Evolutionary conservation across 2,113 vertebrate species (phyloP).

Genomic region (Pituophis catenifer): DNA sequence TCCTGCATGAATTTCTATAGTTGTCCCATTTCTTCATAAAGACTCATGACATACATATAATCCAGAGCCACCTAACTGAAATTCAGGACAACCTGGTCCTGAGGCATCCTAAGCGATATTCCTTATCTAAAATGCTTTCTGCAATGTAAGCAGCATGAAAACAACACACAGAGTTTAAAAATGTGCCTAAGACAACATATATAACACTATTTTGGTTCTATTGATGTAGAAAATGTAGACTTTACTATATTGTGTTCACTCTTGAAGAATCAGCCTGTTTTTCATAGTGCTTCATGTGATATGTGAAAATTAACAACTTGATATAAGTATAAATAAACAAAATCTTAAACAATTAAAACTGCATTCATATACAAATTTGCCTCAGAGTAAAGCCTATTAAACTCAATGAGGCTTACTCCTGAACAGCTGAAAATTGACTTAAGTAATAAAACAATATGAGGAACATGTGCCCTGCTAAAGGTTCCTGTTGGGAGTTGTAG

Average conservation of each 20-base stretch:
- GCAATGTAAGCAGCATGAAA: constrained; percentile 39
- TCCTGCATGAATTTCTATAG: constrained; percentile 8
- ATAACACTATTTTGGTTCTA: not conserved
- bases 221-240: not conserved
- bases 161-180: constrained; percentile 3
- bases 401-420: not conserved
- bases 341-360: not conserved
- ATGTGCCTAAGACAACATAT: not conserved
- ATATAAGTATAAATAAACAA: not conserved
- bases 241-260: not conserved
- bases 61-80: not conserved
- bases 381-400: not conserved
- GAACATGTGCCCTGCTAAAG: not conserved
- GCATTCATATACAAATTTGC: not conserved
- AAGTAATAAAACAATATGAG: not conserved
- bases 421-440: not conserved
- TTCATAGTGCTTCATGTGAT: not conserved
- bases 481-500: not conserved
- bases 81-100: not conserved
- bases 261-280: not conserved
- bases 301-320: not conserved
- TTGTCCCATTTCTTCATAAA: not conserved
- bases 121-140: not conserved
- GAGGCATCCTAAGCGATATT: not conserved
- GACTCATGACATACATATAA: constrained; percentile 4